Conservation (phyloP, 2,888 invertebrate species). For the Sphinx pinastri region DNA sequence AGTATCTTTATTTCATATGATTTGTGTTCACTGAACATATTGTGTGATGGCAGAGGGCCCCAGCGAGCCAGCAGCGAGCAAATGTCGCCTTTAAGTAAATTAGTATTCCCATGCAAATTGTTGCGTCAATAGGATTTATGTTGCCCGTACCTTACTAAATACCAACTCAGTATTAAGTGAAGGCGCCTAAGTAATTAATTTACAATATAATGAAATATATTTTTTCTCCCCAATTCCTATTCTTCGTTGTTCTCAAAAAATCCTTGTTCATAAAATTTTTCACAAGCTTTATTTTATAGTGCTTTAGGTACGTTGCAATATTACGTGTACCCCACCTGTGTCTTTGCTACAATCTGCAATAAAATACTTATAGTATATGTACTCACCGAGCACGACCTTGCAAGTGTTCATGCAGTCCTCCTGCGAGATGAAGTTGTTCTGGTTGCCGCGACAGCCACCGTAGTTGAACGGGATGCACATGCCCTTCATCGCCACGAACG, state of each 20-base stretch:
- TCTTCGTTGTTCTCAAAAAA: not conserved
- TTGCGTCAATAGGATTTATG: not conserved
- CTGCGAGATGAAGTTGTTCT: slow-evolving; percentile 94
- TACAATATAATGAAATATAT: too few relatives aligned
- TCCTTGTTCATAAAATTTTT: too few relatives aligned
- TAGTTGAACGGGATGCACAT: slow-evolving; percentile 95
- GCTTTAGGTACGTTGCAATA: too few relatives aligned
- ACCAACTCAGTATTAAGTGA: not conserved
- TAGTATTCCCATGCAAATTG: not conserved
- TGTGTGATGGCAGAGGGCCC: too few relatives aligned
- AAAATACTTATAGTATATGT: not conserved
- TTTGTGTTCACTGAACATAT: too few relatives aligned
- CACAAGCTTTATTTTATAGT: too few relatives aligned
- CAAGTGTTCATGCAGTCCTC: slow-evolving; percentile 91
- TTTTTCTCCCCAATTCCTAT: too few relatives aligned
- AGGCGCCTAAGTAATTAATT: too few relatives aligned
- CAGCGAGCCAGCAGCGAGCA: too few relatives aligned
- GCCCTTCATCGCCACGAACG: slow-evolving; percentile 89
- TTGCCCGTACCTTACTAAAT: not conserved
- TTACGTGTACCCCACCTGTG: not conserved
- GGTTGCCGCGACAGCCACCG: slow-evolving; percentile 95
- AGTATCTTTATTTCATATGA: too few relatives aligned
- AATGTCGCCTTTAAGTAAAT: not conserved
- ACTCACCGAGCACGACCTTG: slow-evolving; percentile 83
- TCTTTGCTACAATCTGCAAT: not conserved